Percentiles rank a stretch among this genome's conserved stretches.
phyloP scores from a whole-genome alignment of 2,888 invertebrate genomes.

The Tubulanus polymorphus region DNA sequence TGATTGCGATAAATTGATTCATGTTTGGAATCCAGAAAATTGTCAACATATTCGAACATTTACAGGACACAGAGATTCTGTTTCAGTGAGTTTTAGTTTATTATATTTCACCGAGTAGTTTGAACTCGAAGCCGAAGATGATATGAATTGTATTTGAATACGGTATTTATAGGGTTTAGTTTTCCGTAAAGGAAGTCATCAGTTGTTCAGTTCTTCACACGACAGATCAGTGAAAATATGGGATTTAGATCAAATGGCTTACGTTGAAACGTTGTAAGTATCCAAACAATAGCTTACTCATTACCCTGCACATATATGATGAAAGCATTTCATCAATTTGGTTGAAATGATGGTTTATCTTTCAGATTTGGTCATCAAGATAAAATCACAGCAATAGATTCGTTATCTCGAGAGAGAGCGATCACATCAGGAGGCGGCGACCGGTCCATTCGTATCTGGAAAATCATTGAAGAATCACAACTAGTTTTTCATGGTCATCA shows the following conservation, averaged over 20 bases:
- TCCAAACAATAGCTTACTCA: neutral
- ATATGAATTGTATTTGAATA: slow-evolving; percentile 1
- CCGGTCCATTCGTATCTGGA: slow-evolving; percentile 85
- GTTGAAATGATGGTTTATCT: slow-evolving; percentile 17
- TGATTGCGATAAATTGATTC: slow-evolving; percentile 67
- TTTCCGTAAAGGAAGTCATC: slow-evolving; percentile 80
- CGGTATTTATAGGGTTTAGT: slow-evolving; percentile 62
- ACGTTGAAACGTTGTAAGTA: slow-evolving; percentile 81
- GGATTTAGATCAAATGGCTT: slow-evolving; percentile 93
- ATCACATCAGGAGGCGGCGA: slow-evolving; percentile 88
- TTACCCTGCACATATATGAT: neutral
- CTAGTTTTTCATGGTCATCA: slow-evolving; percentile 81
- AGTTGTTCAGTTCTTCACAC: slow-evolving; percentile 63
- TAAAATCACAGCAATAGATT: slow-evolving; percentile 80
- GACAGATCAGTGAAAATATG: slow-evolving; percentile 77
- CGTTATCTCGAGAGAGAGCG: slow-evolving; percentile 77
- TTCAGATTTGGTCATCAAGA: slow-evolving; percentile 81
- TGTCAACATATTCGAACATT: slow-evolving; percentile 75
- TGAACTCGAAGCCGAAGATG: neutral
- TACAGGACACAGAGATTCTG: slow-evolving; percentile 55
- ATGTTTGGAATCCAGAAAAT: slow-evolving; percentile 78
- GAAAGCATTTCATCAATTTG: neutral
- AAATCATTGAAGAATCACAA: slow-evolving; percentile 94
- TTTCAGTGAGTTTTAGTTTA: slow-evolving; percentile 46
- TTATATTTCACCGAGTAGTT: neutral